Evolutionary conservation across 92 coral and sea anemone genomes (phyloP).

Genomic region (Metridium senile): DNA sequence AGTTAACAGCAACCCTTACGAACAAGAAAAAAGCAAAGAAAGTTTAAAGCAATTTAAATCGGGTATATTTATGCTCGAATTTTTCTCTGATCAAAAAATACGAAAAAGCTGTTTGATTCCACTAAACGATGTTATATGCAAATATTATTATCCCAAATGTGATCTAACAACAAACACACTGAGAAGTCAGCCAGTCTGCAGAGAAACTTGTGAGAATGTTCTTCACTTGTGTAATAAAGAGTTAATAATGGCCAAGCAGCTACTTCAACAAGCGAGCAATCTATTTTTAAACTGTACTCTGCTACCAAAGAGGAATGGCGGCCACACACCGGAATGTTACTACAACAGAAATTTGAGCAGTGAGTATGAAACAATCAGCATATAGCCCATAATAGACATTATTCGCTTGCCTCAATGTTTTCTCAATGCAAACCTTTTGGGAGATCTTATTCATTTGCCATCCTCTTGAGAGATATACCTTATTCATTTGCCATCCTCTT

Average conservation of each 20-base stretch:
- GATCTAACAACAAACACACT: conserved; percentile 8
- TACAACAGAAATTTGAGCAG: conserved; percentile 17
- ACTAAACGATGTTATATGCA: conserved; percentile 1
- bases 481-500: too few relatives aligned
- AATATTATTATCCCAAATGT: conserved; percentile 20
- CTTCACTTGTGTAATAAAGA: background rate
- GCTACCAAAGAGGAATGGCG: conserved; percentile 14
- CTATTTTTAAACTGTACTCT: conserved; percentile 9
- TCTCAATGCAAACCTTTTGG: too few relatives aligned
- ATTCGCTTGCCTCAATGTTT: too few relatives aligned
- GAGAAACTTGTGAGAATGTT: conserved; percentile 14
- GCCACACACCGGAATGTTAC: conserved; percentile 24
- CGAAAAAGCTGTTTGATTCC: background rate
- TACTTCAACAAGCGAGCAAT: background rate
- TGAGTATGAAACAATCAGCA: conserved; percentile 8
- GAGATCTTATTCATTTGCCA: too few relatives aligned
- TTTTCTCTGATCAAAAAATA: background rate
- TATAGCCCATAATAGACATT: too few relatives aligned
- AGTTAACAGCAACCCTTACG: background rate
- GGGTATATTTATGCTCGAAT: background rate
- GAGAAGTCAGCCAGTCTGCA: conserved; percentile 1
- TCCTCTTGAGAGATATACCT: too few relatives aligned
- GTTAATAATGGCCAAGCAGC: background rate
- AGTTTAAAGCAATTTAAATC: background rate
- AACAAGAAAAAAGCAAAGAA: background rate